Conservation (phyloP, 2,113 vertebrate genomes). For the Tychaedon coryphoeus region DNA sequence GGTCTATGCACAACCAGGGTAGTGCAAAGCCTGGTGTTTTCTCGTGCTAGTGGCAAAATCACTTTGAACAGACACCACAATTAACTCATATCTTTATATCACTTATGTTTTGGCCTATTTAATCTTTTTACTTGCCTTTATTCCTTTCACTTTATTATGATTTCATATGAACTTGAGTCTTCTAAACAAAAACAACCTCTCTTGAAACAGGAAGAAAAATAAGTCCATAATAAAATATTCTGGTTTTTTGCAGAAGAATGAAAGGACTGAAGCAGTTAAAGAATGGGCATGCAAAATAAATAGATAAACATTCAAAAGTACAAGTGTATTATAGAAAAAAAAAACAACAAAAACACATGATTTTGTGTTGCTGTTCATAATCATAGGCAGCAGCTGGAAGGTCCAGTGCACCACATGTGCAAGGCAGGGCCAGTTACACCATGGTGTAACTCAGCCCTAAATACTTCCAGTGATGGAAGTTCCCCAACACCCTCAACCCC, state of each 20-base stretch:
- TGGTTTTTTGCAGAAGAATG: not conserved
- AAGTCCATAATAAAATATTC: not conserved
- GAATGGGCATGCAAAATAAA: not conserved
- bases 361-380: not conserved
- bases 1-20: too few relatives aligned
- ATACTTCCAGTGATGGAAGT: not conserved
- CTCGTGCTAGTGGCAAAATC: not conserved
- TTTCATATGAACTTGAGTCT: not conserved
- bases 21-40: not conserved
- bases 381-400: not conserved
- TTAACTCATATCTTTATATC: not conserved
- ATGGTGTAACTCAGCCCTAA: fast-evolving
- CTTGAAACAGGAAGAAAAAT: not conserved
- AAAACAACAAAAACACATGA: fast-evolving
- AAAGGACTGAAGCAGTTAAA: not conserved
- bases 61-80: not conserved
- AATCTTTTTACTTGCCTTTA: not conserved
- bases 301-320: not conserved
- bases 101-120: not conserved
- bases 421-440: not conserved
- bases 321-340: not conserved
- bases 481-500: not conserved
- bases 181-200: not conserved
- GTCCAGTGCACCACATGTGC: not conserved
- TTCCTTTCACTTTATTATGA: not conserved